Conservation (phyloP, 1,140 invertebrate species). For the Steinernema feltiae region DNA sequence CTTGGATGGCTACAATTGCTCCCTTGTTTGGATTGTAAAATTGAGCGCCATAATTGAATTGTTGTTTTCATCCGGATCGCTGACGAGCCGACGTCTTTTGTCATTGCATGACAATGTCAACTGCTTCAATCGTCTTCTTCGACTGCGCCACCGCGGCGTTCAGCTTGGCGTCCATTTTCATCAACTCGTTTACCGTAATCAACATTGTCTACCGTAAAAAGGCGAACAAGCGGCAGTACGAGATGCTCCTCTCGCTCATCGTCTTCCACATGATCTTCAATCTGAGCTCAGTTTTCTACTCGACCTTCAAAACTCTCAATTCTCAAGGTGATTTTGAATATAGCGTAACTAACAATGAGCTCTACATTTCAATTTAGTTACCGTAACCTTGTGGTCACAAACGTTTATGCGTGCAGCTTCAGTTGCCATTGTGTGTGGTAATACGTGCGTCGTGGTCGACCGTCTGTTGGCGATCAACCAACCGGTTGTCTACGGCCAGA, state of each 20-base stretch:
- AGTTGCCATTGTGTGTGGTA: background rate
- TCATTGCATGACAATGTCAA: too few species aligned
- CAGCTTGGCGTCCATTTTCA: background rate
- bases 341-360: background rate
- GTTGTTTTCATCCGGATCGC: too few species aligned
- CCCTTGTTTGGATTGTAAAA: too few species aligned
- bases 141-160: background rate
- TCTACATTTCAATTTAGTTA: background rate
- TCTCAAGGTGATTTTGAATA: background rate
- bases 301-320: background rate
- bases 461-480: background rate
- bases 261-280: background rate
- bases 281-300: background rate
- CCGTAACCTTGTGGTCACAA: background rate
- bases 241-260: background rate
- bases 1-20: too few species aligned
- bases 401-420: background rate
- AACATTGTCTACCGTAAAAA: background rate
- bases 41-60: too few species aligned
- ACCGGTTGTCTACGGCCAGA: background rate
- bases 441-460: background rate
- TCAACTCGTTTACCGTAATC: background rate
- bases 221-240: background rate
- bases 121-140: too few species aligned
- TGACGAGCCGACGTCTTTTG: too few species aligned